Conservation (phyloP, 1,140 invertebrate genomes). For the Musca domestica region DNA sequence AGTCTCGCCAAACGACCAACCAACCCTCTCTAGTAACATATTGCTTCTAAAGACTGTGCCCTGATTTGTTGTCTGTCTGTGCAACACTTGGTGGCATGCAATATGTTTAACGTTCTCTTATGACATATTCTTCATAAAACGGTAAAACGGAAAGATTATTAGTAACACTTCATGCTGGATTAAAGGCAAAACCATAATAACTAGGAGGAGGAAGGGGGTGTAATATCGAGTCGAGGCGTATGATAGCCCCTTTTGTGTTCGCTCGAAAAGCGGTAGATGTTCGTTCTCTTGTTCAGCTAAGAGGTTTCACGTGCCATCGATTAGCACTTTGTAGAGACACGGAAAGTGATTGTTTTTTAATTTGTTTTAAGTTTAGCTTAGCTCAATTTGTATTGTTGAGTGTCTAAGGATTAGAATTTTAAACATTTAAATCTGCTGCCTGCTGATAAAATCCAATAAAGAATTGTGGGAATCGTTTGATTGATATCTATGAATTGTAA, state of each 20-base stretch:
- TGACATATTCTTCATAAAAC: background rate
- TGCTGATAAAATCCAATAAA: too few species aligned
- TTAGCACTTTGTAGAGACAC: slow-evolving; percentile 31
- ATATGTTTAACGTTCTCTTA: slow-evolving; percentile 3
- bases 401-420: too few species aligned
- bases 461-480: too few species aligned
- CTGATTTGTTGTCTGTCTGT: background rate
- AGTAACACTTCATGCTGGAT: slow-evolving; percentile 51
- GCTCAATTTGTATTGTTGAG: too few species aligned
- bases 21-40: background rate
- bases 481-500: too few species aligned
- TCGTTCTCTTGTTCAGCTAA: slow-evolving; percentile 29
- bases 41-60: background rate
- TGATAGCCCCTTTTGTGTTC: background rate
- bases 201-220: background rate
- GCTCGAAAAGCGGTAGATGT: too few species aligned
- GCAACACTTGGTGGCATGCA: slow-evolving; percentile 7
- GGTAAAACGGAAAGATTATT: slow-evolving; percentile 32
- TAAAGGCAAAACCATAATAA: slow-evolving; percentile 17
- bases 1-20: background rate
- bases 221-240: background rate
- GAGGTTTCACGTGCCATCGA: slow-evolving; percentile 45
- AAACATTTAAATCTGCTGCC: too few species aligned
- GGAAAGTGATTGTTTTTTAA: slow-evolving; percentile 5
- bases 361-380: background rate